Conservation (phyloP, 2,888 invertebrate genomes). For the Himalopsyche tibetana region DNA sequence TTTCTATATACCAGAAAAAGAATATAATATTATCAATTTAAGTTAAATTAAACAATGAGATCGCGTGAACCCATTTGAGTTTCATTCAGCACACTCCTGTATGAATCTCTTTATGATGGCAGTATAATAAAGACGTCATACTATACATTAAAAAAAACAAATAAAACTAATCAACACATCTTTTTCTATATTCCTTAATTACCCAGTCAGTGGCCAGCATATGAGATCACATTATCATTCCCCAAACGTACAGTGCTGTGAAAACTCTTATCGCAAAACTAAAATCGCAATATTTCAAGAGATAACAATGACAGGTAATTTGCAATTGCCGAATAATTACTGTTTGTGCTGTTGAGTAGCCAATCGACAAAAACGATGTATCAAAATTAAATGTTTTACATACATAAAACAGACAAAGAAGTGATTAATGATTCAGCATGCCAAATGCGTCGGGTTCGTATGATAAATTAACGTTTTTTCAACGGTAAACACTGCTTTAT, state of each 20-base stretch:
- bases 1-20: too few species aligned
- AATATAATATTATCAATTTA: too few species aligned
- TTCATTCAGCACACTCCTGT: too few species aligned
- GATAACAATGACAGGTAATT: constrained; percentile 23
- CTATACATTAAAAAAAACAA: too few species aligned
- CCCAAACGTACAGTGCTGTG: background rate
- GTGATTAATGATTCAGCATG: background rate
- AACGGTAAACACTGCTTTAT: background rate
- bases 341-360: background rate
- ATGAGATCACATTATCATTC: background rate
- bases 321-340: constrained; percentile 17
- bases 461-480: background rate
- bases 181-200: too few species aligned
- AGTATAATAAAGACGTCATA: too few species aligned
- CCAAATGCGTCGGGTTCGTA: background rate
- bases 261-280: background rate
- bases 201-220: too few species aligned
- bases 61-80: too few species aligned
- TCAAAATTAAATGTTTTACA: constrained; percentile 16
- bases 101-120: too few species aligned
- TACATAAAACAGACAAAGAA: background rate
- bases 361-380: constrained; percentile 8
- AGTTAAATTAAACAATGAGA: too few species aligned
- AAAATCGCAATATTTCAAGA: background rate
- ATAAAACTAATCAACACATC: too few species aligned